phyloP scores from a whole-genome alignment of 2,888 invertebrate genomes.

The Chloroclystis v-ata region DNA sequence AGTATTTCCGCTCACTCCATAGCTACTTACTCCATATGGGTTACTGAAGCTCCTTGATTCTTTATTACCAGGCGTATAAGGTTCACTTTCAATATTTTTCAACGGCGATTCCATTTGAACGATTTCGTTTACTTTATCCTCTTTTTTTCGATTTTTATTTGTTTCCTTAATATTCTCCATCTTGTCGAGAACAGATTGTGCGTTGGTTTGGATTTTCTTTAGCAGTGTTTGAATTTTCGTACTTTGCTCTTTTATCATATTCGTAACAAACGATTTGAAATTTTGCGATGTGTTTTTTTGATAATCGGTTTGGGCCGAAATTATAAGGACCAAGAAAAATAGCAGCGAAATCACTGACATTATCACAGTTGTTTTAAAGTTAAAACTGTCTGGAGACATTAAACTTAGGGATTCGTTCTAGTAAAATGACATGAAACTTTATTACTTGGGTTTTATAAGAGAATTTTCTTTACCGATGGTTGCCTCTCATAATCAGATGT shows the following conservation, averaged over 20 bases:
- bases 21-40: constrained; percentile 54
- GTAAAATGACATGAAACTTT: constrained; percentile 35
- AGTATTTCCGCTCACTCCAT: constrained; percentile 51
- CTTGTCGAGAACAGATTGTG: constrained; percentile 56
- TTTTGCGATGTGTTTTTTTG: constrained; percentile 44
- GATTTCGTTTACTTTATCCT: constrained; percentile 27
- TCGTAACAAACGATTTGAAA: constrained; percentile 56
- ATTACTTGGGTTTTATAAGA: constrained; percentile 44
- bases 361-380: constrained; percentile 39
- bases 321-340: constrained; percentile 46
- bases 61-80: constrained; percentile 27
- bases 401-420: constrained; percentile 33
- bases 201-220: constrained; percentile 61
- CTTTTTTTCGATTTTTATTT: constrained; percentile 25
- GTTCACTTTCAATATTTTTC: constrained; percentile 31
- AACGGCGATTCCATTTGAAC: constrained; percentile 58
- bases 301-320: constrained; percentile 47
- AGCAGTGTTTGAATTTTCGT: constrained; percentile 57
- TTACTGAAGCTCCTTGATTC: constrained; percentile 52
- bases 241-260: constrained; percentile 64
- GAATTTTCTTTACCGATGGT: constrained; percentile 46
- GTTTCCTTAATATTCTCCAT: constrained; percentile 50
- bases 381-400: constrained; percentile 48
- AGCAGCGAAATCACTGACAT: constrained; percentile 61
- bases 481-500: constrained; percentile 52